phyloP scores from a whole-genome alignment of 2,113 vertebrate species.

The Sceloporus tristichus region DNA sequence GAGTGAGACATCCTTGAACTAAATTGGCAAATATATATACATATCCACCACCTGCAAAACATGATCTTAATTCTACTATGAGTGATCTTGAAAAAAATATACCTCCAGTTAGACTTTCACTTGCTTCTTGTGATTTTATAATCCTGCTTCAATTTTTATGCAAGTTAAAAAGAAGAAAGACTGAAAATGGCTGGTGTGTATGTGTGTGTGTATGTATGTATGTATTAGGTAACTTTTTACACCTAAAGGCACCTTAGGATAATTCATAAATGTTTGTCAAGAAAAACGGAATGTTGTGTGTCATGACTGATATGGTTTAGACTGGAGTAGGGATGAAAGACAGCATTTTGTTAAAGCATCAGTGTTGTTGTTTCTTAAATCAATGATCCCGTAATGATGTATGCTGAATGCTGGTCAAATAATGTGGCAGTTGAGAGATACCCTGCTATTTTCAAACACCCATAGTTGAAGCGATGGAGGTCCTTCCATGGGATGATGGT shows the following conservation, averaged over 20 bases:
- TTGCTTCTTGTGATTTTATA: conserved; percentile 24
- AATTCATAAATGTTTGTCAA: conserved; percentile 38
- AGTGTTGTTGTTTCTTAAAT: conserved; percentile 26
- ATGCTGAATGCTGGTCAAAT: conserved; percentile 43
- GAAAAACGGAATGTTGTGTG: conserved; percentile 22
- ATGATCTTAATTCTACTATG: conserved; percentile 27
- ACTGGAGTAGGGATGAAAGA: conserved; percentile 55
- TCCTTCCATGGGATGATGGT: conserved; percentile 58
- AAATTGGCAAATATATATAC: conserved; percentile 3
- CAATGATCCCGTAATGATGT: conserved; percentile 48
- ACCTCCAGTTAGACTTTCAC: conserved; percentile 35
- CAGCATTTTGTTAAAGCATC: conserved; percentile 57
- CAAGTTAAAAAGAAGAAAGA: conserved; percentile 31
- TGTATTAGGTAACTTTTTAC: conserved; percentile 5
- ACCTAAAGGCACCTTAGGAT: conserved; percentile 47
- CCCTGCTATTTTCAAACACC: conserved; percentile 60
- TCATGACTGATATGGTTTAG: conserved; percentile 67
- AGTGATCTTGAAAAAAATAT: conserved; percentile 39
- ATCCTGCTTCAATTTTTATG: conserved; percentile 9
- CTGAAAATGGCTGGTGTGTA: neutral
- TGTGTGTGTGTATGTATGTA: conserved; percentile 15
- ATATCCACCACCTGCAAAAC: neutral
- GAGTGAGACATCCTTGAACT: conserved; percentile 22
- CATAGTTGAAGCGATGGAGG: conserved; percentile 55
- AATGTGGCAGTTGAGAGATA: conserved; percentile 46